A percentile compares a stretch with the other conserved stretches of the same genome.
Conservation (phyloP, 2,888 invertebrate species). For the Melanotus villosus region DNA sequence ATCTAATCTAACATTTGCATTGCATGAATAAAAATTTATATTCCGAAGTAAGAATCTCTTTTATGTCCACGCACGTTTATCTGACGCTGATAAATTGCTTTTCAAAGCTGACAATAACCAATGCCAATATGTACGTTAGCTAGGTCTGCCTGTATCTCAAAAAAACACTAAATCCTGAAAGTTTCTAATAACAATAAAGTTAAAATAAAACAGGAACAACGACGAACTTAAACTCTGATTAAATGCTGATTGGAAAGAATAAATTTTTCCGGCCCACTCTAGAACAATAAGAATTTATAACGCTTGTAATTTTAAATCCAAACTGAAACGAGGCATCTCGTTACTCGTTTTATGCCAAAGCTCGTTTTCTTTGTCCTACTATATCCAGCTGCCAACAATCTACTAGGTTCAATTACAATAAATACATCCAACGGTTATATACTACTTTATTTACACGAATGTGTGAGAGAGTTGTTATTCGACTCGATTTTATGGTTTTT, state of each 20-base stretch:
- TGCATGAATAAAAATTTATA: too few species aligned
- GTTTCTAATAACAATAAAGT: background rate
- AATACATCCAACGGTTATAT: background rate
- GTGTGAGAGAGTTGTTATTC: background rate
- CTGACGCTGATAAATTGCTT: background rate
- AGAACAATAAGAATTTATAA: conserved; percentile 19
- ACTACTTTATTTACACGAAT: background rate
- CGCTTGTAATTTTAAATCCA: conserved; percentile 16
- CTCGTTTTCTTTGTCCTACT: conserved; percentile 2
- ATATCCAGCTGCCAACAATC: conserved; percentile 8
- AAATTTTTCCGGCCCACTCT: conserved; percentile 1
- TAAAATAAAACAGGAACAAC: background rate
- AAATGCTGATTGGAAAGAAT: conserved; percentile 15
- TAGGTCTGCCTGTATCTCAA: background rate
- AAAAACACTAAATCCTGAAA: background rate
- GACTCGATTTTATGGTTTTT: background rate
- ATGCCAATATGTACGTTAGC: background rate
- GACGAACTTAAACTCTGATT: background rate
- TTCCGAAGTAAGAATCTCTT: background rate
- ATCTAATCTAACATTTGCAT: too few species aligned
- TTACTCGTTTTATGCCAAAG: background rate
- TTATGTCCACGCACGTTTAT: conserved; percentile 1
- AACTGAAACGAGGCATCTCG: background rate
- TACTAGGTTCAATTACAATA: conserved; percentile 25
- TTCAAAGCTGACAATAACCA: background rate